These are phyloP conservation scores for Drosophila subpulchrella DNA, from an alignment of 1,140 invertebrate genomes.

Conservation along the genomic window DNA sequence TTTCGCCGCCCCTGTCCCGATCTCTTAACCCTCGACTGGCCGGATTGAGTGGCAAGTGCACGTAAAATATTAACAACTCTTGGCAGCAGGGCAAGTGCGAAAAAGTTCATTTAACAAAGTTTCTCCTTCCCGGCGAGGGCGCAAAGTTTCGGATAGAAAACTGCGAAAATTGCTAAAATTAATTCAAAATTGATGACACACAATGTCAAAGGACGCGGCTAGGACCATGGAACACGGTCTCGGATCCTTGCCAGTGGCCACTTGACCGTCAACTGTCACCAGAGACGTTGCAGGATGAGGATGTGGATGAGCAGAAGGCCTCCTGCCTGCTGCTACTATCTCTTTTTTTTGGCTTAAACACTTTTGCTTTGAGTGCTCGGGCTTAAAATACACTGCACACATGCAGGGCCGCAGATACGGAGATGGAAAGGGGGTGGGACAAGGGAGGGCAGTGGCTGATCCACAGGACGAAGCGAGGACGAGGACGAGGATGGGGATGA, in stretches of 20 bases:
- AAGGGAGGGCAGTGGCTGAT: conserved; percentile 10
- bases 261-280: conserved; percentile 77
- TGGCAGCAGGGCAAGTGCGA: conserved; percentile 24
- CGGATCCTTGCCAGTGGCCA: conserved; percentile 62
- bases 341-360: conserved; percentile 71
- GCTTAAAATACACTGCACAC: conserved; percentile 75
- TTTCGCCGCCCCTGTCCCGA: neutral
- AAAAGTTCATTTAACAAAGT: conserved; percentile 52
- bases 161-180: conserved; percentile 72
- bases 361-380: conserved; percentile 68
- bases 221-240: conserved; percentile 24
- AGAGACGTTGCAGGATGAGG: conserved; percentile 48
- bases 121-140: conserved; percentile 17
- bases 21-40: conserved; percentile 2
- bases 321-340: conserved; percentile 30
- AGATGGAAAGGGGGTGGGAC: conserved; percentile 12
- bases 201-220: conserved; percentile 67
- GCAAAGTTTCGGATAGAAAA: conserved; percentile 52
- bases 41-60: conserved; percentile 63
- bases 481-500: conserved; percentile 6
- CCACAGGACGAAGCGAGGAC: conserved; percentile 21
- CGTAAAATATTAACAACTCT: conserved; percentile 73
- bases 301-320: conserved; percentile 16
- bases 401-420: conserved; percentile 12
- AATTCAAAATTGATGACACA: conserved; percentile 78